A percentile compares a stretch with the other conserved stretches of the same genome.
Conservation (phyloP, 2,888 invertebrate genomes). For the Melanostoma mellinum region DNA sequence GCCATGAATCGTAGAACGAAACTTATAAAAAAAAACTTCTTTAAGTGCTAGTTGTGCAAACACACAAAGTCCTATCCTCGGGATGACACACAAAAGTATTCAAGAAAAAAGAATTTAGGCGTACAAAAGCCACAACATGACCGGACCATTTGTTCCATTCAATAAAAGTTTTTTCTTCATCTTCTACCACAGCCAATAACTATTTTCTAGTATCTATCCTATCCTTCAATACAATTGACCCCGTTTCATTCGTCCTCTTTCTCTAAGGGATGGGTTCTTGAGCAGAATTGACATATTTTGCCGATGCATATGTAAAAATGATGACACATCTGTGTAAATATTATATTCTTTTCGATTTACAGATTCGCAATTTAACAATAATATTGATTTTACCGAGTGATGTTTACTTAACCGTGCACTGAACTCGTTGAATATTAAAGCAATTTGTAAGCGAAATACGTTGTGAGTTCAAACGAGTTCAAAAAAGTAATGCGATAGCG, state of each 20-base stretch:
- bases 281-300: slow-evolving; percentile 1
- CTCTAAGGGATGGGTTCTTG: background rate
- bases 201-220: slow-evolving; percentile 4
- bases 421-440: slow-evolving; percentile 38
- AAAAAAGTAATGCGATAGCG: slow-evolving; percentile 40
- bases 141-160: slow-evolving; percentile 20
- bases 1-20: background rate
- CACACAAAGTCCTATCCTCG: slow-evolving; percentile 4
- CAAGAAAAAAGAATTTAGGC: background rate
- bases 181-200: background rate
- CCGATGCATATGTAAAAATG: background rate
- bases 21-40: slow-evolving; percentile 9
- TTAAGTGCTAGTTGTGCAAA: slow-evolving; percentile 29
- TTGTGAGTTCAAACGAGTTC: slow-evolving; percentile 50
- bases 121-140: slow-evolving; percentile 13
- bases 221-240: slow-evolving; percentile 27
- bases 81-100: background rate
- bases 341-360: slow-evolving; percentile 22
- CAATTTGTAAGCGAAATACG: background rate
- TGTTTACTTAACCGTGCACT: slow-evolving; percentile 37
- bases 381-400: slow-evolving; percentile 31
- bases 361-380: slow-evolving; percentile 26
- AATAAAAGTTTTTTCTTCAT: slow-evolving; percentile 17
- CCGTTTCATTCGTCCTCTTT: slow-evolving; percentile 10
- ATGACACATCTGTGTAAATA: slow-evolving; percentile 37